Conservation (phyloP, 2,797 vertebrate genomes). For the Morus bassanus region DNA sequence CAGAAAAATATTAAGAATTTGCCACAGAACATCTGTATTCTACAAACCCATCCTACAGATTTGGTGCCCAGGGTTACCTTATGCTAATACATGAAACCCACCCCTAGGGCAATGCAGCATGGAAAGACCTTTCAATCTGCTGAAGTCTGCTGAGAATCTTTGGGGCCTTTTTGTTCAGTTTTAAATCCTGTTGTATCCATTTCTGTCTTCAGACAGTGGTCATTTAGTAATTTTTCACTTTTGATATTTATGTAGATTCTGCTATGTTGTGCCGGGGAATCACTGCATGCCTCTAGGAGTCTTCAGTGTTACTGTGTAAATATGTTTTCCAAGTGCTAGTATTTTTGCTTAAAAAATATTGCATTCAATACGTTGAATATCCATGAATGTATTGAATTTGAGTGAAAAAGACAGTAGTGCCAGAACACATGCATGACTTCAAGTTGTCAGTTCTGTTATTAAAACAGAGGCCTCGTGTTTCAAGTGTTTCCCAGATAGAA, state of each 20-base stretch:
- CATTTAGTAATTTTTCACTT: not conserved
- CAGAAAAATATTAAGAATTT: not conserved
- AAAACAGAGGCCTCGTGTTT: constrained; percentile 57
- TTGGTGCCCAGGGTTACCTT: not conserved
- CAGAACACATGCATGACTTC: not conserved
- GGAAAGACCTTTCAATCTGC: not conserved
- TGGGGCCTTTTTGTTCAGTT: not conserved
- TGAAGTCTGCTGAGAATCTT: not conserved
- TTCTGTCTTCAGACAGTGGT: not conserved
- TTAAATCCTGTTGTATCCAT: not conserved
- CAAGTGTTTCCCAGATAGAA: constrained; percentile 56
- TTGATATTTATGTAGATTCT: not conserved
- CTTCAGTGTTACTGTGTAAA: not conserved
- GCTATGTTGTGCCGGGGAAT: not conserved
- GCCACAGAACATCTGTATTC: not conserved
- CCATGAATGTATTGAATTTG: not conserved
- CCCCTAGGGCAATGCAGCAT: not conserved
- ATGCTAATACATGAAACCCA: not conserved
- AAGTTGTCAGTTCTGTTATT: constrained; percentile 37
- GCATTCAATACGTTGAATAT: not conserved
- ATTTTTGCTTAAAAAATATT: not conserved
- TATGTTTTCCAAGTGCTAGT: not conserved
- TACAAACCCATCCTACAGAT: not conserved
- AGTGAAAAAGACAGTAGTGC: not conserved
- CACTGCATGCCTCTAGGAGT: not conserved